phyloP scores from a whole-genome alignment of 1,140 invertebrate genomes.

The Drosophila paulistorum region DNA sequence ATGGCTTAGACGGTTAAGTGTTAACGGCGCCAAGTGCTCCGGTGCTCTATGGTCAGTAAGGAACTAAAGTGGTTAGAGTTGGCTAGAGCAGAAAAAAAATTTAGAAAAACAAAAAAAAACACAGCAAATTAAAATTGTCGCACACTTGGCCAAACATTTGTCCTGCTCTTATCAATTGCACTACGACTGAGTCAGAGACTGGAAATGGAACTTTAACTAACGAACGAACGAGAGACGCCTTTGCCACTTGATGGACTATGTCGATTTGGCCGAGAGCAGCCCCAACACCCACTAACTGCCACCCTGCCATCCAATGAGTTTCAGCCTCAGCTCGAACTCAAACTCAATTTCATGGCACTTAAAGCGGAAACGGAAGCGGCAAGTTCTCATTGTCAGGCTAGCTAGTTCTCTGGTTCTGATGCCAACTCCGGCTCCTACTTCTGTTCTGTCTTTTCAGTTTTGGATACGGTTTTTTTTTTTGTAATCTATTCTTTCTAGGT shows the following conservation, averaged over 20 bases:
- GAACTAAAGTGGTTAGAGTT: slow-evolving; percentile 14
- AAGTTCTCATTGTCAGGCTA: slow-evolving; percentile 69
- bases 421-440: slow-evolving; percentile 45
- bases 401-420: slow-evolving; percentile 51
- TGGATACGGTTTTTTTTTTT: neutral
- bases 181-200: slow-evolving; percentile 38
- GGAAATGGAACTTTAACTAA: slow-evolving; percentile 50
- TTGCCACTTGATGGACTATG: slow-evolving; percentile 61
- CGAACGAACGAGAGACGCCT: slow-evolving; percentile 43
- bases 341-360: slow-evolving; percentile 58
- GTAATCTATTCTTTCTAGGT: neutral
- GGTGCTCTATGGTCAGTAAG: slow-evolving; percentile 17
- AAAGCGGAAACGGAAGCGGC: slow-evolving; percentile 71
- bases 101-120: slow-evolving; percentile 33
- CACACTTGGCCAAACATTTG: slow-evolving; percentile 73
- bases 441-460: slow-evolving; percentile 42
- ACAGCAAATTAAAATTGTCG: slow-evolving; percentile 71
- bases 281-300: neutral
- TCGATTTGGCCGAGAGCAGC: slow-evolving; percentile 26
- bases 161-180: slow-evolving; percentile 67
- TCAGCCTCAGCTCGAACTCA: slow-evolving; percentile 36
- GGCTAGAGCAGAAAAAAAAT: slow-evolving; percentile 14
- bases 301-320: neutral
- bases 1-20: slow-evolving; percentile 42
- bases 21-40: slow-evolving; percentile 18